phyloP scores from a whole-genome alignment of 2,888 invertebrate species.

The Ichneumoninae sp. region DNA sequence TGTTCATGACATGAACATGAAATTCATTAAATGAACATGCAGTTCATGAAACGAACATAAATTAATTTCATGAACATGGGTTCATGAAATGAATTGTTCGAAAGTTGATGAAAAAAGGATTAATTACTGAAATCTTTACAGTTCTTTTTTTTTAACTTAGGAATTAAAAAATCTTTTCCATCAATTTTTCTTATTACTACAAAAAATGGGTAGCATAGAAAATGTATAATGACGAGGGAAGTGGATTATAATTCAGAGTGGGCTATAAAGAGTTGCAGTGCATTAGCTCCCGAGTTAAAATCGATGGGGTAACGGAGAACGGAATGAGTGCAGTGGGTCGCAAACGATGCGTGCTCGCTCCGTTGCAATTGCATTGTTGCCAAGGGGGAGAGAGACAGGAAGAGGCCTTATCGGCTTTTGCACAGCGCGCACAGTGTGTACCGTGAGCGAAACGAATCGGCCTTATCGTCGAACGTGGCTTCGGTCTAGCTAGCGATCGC shows the following conservation, averaged over 20 bases:
- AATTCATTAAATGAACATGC: too few species aligned
- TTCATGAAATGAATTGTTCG: too few species aligned
- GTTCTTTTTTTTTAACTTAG: too few species aligned
- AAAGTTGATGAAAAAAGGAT: too few species aligned
- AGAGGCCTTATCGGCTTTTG: constrained; percentile 63
- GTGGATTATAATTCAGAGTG: neutral
- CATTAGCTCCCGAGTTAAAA: neutral
- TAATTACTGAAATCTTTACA: too few species aligned
- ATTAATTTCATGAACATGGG: too few species aligned
- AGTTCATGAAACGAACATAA: too few species aligned
- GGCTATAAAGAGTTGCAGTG: constrained; percentile 10
- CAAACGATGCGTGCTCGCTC: constrained; percentile 30
- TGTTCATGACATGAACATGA: too few species aligned
- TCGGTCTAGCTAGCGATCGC: constrained; percentile 36
- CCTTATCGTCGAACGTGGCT: constrained; percentile 51
- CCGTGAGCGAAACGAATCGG: constrained; percentile 43
- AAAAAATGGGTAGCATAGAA: neutral
- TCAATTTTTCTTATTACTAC: neutral
- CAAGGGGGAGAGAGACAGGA: constrained; percentile 13
- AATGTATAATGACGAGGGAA: neutral
- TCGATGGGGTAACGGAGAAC: constrained; percentile 61
- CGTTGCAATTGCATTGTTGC: constrained; percentile 65
- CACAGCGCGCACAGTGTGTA: constrained; percentile 23
- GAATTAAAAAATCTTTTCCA: neutral
- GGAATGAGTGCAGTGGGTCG: constrained; percentile 68